These are phyloP conservation scores for Ictidomys tridecemlineatus DNA, from an alignment of 2,113 vertebrate genomes.

Conservation along the genomic window DNA sequence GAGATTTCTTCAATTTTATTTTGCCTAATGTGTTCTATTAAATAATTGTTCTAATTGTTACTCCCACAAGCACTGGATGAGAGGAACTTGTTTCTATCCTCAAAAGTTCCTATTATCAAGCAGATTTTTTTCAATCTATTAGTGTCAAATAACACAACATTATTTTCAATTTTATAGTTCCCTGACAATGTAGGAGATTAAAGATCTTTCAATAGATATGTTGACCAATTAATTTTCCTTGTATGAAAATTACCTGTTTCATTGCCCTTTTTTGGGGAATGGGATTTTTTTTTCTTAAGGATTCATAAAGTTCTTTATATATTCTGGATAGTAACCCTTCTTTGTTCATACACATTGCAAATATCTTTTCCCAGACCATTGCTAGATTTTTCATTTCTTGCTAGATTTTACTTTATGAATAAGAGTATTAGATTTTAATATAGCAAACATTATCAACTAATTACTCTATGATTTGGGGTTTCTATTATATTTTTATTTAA, in stretches of 20 bases:
- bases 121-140: neutral
- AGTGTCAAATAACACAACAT: neutral
- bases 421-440: constrained; percentile 22
- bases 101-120: neutral
- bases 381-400: constrained; percentile 3
- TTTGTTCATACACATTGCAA: neutral
- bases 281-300: neutral
- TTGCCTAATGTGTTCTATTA: neutral
- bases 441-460: constrained; percentile 14
- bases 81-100: neutral
- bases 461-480: constrained; percentile 1
- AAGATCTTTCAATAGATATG: neutral
- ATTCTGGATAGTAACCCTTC: neutral
- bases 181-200: neutral
- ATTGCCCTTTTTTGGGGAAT: neutral
- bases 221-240: neutral
- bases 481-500: neutral
- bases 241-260: neutral
- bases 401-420: constrained; percentile 41
- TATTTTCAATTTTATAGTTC: constrained; percentile 30
- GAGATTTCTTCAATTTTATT: neutral
- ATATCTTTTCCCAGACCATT: neutral
- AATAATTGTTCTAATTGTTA: neutral
- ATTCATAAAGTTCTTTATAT: constrained; percentile 36
- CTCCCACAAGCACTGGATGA: neutral